Conservation (phyloP, 2,888 invertebrate genomes). For the Resseliella maxima region DNA sequence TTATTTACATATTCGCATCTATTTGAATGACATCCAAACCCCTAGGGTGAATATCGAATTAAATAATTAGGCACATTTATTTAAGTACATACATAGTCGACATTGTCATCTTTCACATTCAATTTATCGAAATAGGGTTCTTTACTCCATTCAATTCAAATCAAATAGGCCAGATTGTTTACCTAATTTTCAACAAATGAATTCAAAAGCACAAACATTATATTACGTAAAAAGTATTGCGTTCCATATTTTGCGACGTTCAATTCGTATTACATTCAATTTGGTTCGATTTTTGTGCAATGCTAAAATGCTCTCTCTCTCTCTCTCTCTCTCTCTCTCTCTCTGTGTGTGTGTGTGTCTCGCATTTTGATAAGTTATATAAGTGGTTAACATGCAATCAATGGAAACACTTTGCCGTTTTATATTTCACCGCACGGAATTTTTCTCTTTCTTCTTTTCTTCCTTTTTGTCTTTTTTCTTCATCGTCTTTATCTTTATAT, state of each 20-base stretch:
- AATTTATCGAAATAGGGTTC: too few species aligned
- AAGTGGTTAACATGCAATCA: conserved; percentile 33
- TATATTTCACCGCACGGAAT: not conserved
- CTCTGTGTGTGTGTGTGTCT: too few species aligned
- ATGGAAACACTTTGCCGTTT: not conserved
- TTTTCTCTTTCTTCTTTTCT: not conserved
- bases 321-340: too few species aligned
- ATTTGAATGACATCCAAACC: too few species aligned
- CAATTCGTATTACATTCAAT: not conserved
- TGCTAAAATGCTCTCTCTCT: not conserved
- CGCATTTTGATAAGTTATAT: too few species aligned
- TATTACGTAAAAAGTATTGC: not conserved
- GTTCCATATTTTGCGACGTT: not conserved
- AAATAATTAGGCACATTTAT: conserved; percentile 25
- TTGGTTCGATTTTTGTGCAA: not conserved
- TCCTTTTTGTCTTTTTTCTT: not conserved
- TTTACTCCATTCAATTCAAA: not conserved
- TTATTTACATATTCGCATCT: too few species aligned
- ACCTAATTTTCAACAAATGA: not conserved
- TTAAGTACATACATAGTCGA: not conserved
- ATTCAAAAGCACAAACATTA: not conserved
- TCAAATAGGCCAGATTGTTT: not conserved
- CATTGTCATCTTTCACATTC: not conserved
- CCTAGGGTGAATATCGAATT: conserved; percentile 20
- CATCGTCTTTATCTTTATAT: too few species aligned